Evolutionary conservation across 1,140 invertebrate species (phyloP).

Genomic region (Brachionus rotundiformis): DNA sequence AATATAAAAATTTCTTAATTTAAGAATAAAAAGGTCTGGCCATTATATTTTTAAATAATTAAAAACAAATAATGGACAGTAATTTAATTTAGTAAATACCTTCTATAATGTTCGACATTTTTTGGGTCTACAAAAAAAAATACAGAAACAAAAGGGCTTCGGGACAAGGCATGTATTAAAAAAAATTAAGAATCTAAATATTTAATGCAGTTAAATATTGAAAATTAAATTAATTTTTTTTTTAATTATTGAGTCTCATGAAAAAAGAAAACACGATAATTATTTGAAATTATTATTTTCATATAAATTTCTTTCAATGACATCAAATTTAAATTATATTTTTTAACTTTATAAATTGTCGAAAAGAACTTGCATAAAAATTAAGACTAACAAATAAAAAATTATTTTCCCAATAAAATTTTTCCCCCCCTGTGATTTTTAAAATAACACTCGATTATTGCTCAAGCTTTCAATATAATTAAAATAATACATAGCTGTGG

Average conservation of each 20-base stretch:
- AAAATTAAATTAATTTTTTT: background rate
- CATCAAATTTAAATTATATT: background rate
- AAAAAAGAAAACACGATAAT: background rate
- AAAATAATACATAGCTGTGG: slow-evolving; percentile 18
- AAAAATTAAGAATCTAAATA: background rate
- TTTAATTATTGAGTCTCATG: background rate
- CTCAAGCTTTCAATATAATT: background rate
- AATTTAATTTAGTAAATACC: background rate
- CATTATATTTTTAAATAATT: too few relatives aligned
- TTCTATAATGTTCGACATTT: background rate
- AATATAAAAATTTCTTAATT: background rate
- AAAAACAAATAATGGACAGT: background rate
- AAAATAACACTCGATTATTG: background rate
- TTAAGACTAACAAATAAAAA: background rate
- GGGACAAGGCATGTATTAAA: background rate
- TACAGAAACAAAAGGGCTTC: too few relatives aligned
- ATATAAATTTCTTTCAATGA: too few relatives aligned
- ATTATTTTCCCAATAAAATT: background rate
- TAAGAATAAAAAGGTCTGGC: background rate
- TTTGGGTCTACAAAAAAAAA: too few relatives aligned
- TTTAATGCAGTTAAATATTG: background rate
- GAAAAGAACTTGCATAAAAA: background rate
- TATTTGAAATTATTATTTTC: too few relatives aligned
- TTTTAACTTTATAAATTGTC: background rate
- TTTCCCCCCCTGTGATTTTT: background rate